Evolutionary conservation across 1,140 invertebrate genomes (phyloP).

Genomic region (Himalopsyche phryganea): DNA sequence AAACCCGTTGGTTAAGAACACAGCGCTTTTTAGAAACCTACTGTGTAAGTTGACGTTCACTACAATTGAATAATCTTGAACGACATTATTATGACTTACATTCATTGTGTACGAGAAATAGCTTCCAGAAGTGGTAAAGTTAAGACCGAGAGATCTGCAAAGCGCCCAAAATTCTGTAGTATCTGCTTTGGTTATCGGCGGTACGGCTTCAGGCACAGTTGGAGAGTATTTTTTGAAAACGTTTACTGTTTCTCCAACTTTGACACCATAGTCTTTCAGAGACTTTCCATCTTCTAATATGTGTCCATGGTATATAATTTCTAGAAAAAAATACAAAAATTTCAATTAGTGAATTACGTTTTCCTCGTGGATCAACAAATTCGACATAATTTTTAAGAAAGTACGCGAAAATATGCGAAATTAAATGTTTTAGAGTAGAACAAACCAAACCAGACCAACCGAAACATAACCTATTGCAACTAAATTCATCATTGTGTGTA

Average conservation of each 20-base stretch:
- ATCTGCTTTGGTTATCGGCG: slow-evolving; percentile 13
- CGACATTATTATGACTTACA: neutral
- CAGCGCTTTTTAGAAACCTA: too few relatives aligned
- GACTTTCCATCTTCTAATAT: slow-evolving; percentile 26
- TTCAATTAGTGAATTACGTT: too few relatives aligned
- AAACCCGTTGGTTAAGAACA: too few relatives aligned
- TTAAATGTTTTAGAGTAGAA: too few relatives aligned
- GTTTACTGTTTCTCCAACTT: slow-evolving; percentile 22
- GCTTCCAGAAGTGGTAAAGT: slow-evolving; percentile 3
- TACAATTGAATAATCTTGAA: too few relatives aligned
- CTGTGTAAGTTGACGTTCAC: too few relatives aligned
- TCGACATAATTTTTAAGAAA: slow-evolving; percentile 1
- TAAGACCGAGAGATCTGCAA: slow-evolving; percentile 12
- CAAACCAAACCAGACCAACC: neutral
- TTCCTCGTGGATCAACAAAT: too few relatives aligned
- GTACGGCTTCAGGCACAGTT: neutral
- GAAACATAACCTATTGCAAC: neutral
- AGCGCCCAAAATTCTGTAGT: slow-evolving; percentile 12
- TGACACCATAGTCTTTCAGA: slow-evolving; percentile 22
- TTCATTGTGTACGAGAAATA: slow-evolving; percentile 16
- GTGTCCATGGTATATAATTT: slow-evolving; percentile 26
- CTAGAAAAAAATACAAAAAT: slow-evolving; percentile 21
- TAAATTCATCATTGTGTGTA: too few relatives aligned
- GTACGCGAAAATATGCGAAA: neutral
- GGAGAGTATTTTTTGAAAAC: slow-evolving; percentile 19